These are phyloP conservation scores for Helarctos malayanus DNA, from an alignment of 2,797 vertebrate species.

Conservation along the genomic window DNA sequence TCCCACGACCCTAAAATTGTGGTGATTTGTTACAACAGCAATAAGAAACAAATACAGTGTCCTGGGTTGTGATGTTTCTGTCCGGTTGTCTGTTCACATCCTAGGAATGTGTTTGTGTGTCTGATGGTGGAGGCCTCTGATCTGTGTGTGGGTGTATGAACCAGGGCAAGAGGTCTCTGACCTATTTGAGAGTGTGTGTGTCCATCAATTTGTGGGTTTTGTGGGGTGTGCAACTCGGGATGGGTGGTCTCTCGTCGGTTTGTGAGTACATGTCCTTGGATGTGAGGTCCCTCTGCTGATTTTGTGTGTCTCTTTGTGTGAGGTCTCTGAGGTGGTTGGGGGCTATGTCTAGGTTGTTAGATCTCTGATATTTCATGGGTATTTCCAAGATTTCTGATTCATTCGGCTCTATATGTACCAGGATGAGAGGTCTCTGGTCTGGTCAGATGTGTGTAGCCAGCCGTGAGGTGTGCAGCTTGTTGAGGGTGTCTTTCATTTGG, in stretches of 20 bases:
- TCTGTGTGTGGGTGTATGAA: background rate
- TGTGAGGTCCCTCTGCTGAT: background rate
- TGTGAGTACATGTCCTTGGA: background rate
- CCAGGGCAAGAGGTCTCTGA: background rate
- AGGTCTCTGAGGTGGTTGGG: background rate
- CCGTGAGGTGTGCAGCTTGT: background rate
- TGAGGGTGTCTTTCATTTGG: background rate
- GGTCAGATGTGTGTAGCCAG: background rate
- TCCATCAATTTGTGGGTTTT: background rate
- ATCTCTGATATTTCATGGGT: background rate
- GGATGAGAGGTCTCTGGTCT: background rate
- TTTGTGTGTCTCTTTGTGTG: background rate
- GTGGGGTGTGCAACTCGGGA: background rate
- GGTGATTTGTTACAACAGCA: constrained; percentile 6
- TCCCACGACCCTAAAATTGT: background rate
- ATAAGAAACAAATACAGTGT: background rate
- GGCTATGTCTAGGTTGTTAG: background rate
- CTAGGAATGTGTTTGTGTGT: background rate
- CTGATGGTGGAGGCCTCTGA: background rate
- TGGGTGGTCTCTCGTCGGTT: background rate
- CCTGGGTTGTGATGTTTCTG: background rate
- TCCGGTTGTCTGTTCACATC: background rate
- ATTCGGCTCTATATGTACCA: background rate
- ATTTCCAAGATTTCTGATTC: background rate
- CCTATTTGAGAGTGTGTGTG: background rate